phyloP scores from a whole-genome alignment of 2,797 vertebrate genomes.

The Channallabes apus region DNA sequence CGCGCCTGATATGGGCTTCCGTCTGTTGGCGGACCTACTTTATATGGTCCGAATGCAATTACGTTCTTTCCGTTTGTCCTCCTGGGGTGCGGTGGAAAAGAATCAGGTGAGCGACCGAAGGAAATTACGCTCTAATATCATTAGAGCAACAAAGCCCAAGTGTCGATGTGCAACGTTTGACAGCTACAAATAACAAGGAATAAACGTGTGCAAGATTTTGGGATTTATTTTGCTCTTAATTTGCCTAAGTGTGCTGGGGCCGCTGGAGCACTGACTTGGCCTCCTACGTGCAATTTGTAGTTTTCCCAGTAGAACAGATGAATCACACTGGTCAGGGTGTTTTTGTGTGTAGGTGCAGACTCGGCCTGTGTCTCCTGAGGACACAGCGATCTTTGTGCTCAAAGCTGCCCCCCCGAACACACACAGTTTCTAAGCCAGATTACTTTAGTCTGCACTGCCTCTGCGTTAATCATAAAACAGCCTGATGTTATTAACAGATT shows the following conservation, averaged over 20 bases:
- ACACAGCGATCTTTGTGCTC: constrained; percentile 67
- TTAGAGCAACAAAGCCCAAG: not conserved
- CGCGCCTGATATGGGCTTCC: constrained; percentile 36
- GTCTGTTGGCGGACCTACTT: constrained; percentile 13
- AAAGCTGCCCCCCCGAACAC: constrained; percentile 28
- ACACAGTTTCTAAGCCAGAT: constrained; percentile 52
- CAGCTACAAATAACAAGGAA: constrained; percentile 56
- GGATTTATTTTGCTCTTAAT: constrained; percentile 58
- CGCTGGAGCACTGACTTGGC: constrained; percentile 41
- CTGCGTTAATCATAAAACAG: constrained; percentile 70
- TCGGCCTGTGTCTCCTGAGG: constrained; percentile 56
- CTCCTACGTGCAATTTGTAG: constrained; percentile 55
- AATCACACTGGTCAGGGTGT: constrained; percentile 46
- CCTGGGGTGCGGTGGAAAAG: constrained; percentile 20
- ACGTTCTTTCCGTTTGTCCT: constrained; percentile 4
- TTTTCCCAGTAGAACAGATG: constrained; percentile 58
- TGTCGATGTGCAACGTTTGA: constrained; percentile 51
- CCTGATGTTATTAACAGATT: constrained; percentile 77
- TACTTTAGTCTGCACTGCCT: constrained; percentile 55
- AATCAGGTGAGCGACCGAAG: constrained; percentile 30
- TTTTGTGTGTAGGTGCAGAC: constrained; percentile 39
- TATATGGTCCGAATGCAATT: constrained; percentile 26
- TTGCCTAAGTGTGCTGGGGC: constrained; percentile 49
- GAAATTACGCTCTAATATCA: not conserved
- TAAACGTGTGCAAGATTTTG: constrained; percentile 13